A percentile compares a stretch with the other conserved stretches of the same genome.
Evolutionary conservation across 2,888 invertebrate genomes (phyloP).

Genomic region (Gymnocheta viridis): DNA sequence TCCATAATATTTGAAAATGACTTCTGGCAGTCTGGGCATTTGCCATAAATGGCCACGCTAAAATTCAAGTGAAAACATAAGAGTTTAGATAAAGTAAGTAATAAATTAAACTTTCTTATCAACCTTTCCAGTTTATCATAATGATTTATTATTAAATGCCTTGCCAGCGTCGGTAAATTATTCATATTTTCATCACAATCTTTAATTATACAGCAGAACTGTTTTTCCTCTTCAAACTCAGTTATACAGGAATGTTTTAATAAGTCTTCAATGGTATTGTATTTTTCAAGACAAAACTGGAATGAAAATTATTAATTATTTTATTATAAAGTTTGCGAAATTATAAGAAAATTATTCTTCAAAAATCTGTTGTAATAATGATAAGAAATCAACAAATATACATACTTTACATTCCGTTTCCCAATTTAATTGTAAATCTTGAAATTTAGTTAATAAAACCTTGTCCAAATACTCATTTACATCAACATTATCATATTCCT

Average conservation of each 20-base stretch:
- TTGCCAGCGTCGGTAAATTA: conserved; percentile 73
- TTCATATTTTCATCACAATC: conserved; percentile 70
- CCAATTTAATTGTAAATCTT: conserved; percentile 74
- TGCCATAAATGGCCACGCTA: conserved; percentile 66
- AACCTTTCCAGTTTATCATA: conserved; percentile 75
- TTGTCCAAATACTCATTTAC: conserved; percentile 73
- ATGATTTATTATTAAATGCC: conserved; percentile 78
- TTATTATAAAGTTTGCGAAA: no score
- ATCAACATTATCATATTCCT: conserved; percentile 68
- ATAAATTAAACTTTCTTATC: not conserved
- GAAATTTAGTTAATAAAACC: conserved; percentile 74
- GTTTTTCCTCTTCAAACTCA: conserved; percentile 66
- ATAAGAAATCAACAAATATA: no score
- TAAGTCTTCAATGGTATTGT: conserved; percentile 71
- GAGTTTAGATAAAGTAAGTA: not conserved
- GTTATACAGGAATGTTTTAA: conserved; percentile 67
- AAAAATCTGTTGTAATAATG: no score
- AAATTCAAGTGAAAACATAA: not conserved
- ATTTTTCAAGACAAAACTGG: conserved; percentile 72
- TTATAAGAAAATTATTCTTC: no score
- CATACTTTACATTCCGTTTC: conserved; percentile 72
- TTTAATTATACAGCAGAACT: conserved; percentile 74
- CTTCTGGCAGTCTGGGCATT: conserved; percentile 77
- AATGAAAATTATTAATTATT: not conserved
- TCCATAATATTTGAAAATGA: conserved; percentile 77